Base-by-base conservation (phyloP, 2,797 vertebrate genomes). In the Octomys mimax region DNA sequence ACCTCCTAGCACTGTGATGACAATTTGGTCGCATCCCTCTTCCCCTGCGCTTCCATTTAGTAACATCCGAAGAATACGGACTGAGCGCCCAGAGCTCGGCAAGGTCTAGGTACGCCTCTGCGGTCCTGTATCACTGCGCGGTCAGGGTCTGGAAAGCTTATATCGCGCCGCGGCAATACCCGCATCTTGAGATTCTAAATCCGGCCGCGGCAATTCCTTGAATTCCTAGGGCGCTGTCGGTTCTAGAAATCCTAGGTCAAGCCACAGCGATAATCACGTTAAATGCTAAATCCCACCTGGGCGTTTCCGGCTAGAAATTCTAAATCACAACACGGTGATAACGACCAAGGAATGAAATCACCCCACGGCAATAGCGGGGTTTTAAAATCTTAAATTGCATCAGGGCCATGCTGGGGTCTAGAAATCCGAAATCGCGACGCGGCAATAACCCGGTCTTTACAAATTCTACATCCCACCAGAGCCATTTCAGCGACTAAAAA, bases 81-180 rank as follows among this genome's bases (percentile, higher is more conserved):
- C 89, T n/a, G n/a, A 3, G 7, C 49, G 31, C 7, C 68, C 33
- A 16, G 66, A 2, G 77, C 24, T 62, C 46, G 46, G 90, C 79
- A 46, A 90, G 46, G 77, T 84, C 84, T 86, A 21, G 68, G 61
- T 73, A 71, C 86, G 89, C 28, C 92, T 46, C 57, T 57, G 70
- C 42, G 3, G 52, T 54, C 39, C 14, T 49, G 42, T 3, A 6
- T 33, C 80, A 13, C n/a, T 1, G 42, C 2, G 39, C 31, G 0
- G 24, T 54, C 62, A 3, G 52, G 61, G 75, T 73, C 79, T 21
- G 79, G 39, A 68, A 36, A 68, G 42, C 80, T 66, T 70, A 59
- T 82, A 11, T 66, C 73, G 21, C 26, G 16, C 84, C 61, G 31
- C 31, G 33, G 68, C 66, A 79, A 54, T 75, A 49, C 31, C 70